Evolutionary conservation across 2,888 invertebrate species (phyloP), one percentile per base, ranked within the genome.

Genomic region (Ectemnius cavifrons): DNA sequence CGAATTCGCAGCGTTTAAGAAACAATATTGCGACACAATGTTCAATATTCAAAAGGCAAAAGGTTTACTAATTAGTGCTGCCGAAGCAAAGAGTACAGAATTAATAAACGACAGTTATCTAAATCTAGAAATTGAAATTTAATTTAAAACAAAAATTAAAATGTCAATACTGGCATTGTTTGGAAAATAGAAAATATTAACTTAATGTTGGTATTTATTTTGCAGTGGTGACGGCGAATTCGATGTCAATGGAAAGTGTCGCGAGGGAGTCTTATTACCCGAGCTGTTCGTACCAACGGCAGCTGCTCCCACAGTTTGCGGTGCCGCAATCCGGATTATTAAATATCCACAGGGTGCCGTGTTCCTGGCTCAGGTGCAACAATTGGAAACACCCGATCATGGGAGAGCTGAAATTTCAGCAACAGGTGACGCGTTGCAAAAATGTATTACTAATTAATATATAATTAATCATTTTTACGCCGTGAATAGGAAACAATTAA

Each of bases 221-320:
- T 75, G 27, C 67, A 87, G 86, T 84, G 66, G 86, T 86, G 73
- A 84, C 85, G 67, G 84, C 85, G n/a, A 87, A 86, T 78, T 86
- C 88, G 28, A 81, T 83, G 57, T 83, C 86, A 14, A 71, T 85
- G 72, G 71, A 69, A 74, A 70, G 61, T 56, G 59, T 62, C 65
- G 67, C 70, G 28, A 79, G 75, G 58, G 81, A 88, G 75, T 82
- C 87, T 14, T 86, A 82, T 78, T 85, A 83, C 63, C 78, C 80
- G 28, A 82, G 77, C 67, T 82, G 84, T 68, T 71, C 79, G 23
- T 83, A 85, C 57, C 85, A 82, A 18, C 84, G 84, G 47, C 79
- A 86, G 58, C 69, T 80, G 65, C 73, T 75, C 61, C 73, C 84
- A 58, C 74, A 80, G 64, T 80, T 74, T 62, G 23, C 75, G 16